phyloP scores from a whole-genome alignment of 2,888 invertebrate species.

The Aleiodes alternator region DNA sequence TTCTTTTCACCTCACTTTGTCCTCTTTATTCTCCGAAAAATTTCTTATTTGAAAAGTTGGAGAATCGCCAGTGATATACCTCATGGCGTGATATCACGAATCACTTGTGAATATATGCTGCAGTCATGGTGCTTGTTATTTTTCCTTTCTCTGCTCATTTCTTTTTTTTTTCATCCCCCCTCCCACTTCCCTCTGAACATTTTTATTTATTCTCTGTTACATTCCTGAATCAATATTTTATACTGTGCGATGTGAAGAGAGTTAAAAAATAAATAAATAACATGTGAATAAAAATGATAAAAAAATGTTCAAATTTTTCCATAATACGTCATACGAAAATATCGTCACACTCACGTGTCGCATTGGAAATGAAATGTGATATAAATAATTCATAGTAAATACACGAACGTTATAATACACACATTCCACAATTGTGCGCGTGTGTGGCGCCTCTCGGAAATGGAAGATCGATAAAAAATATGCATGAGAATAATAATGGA shows the following conservation, averaged over 20 bases:
- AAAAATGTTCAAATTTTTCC: not conserved
- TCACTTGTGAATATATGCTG: constrained; percentile 2
- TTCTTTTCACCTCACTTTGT: constrained; percentile 23
- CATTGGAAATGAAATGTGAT: constrained; percentile 8
- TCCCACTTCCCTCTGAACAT: not conserved
- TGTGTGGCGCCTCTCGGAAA: constrained; percentile 5
- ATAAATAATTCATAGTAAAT: constrained; percentile 45
- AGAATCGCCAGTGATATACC: constrained; percentile 59
- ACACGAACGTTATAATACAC: constrained; percentile 20
- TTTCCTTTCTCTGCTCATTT: not conserved
- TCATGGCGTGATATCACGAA: constrained; percentile 44
- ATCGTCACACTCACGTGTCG: constrained; percentile 25
- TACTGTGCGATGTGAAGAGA: too few species aligned
- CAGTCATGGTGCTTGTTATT: not conserved
- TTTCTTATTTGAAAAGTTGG: constrained; percentile 56
- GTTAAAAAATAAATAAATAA: constrained; percentile 1
- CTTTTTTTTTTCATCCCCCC: not conserved
- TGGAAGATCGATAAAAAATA: constrained; percentile 40
- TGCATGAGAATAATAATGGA: constrained; percentile 33
- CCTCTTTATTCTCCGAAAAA: constrained; percentile 2
- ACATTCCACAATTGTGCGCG: constrained; percentile 14
- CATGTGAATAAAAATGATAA: not conserved
- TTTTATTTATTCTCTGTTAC: constrained; percentile 12
- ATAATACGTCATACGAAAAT: constrained; percentile 11
- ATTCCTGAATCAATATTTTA: not conserved